Evolutionary conservation across 2,113 vertebrate species (phyloP), one percentile per base, ranked within the genome.

Genomic region (Neodon shergylaensis): DNA sequence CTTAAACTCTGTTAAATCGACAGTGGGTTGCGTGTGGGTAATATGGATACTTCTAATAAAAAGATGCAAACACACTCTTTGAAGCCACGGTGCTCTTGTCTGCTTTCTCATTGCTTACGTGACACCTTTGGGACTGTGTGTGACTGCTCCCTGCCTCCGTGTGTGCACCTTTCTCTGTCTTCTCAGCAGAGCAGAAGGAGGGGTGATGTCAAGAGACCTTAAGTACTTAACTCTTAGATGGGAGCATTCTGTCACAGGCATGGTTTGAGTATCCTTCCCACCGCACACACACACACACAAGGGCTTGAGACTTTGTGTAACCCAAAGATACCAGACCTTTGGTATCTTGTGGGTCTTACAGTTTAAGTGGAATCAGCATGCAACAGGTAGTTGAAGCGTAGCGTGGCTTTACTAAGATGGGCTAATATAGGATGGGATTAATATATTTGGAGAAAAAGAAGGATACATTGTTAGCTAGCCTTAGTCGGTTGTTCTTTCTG

Each of bases 11-110:
- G 39, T 78, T 91, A 74, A 92, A 61, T 83, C 7, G 82, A 65
- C 65, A 33, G 54, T 90, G 81, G 0, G 24, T n/a, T 92, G 47
- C 26, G 68, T 92, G 42, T 16, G 22, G 91, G n/a, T 47, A 76
- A 86, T 58, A 91, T 70, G 74, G 93, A 74, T 74, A 94, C 93
- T 94, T 97, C 97, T 92, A 95, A 91, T 97, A 97, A 97, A 98
- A 81, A 77, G 47, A 61, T 68, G 24, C 91, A 96, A 94, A 68
- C 52, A 6, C 0, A 6, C 0, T 42, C 88, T 84, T 85, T 66
- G 65, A 73, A 78, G 65, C 52, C 77, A 49, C 83, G 68, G 13
- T 0, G 84, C 68, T 90, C 92, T 72, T 88, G 31, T 72, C 65
- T 63, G 22, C 24, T 6, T 8, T 91, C 39, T 81, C 5, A 28